phyloP scores from a whole-genome alignment of 2,797 vertebrate genomes.

The Platyrinchus mystaceus region DNA sequence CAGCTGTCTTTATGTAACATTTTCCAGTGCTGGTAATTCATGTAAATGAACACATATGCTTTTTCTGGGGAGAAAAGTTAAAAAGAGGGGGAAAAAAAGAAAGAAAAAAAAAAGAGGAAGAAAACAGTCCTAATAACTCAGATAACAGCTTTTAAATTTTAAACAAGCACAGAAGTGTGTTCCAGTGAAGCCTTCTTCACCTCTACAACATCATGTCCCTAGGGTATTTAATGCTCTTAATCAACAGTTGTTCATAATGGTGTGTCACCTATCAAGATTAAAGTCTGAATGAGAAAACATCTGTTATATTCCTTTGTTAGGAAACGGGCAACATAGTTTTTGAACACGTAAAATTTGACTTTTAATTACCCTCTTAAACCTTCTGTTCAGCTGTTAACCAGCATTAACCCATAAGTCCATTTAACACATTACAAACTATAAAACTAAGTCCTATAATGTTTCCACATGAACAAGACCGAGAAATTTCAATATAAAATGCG shows the following conservation, averaged over 20 bases:
- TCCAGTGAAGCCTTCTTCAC: conserved; percentile 36
- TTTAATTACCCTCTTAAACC: conserved; percentile 39
- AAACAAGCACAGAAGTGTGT: neutral
- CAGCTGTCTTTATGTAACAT: neutral
- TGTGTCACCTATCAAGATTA: conserved; percentile 51
- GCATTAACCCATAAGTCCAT: conserved; percentile 2
- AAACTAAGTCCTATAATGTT: neutral
- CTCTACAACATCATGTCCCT: neutral
- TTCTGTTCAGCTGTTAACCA: conserved; percentile 24
- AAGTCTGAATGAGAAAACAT: conserved; percentile 58
- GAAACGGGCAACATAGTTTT: conserved; percentile 30
- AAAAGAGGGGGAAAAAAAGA: neutral
- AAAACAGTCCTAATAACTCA: neutral
- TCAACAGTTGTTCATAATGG: conserved; percentile 59
- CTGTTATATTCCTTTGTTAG: conserved; percentile 36
- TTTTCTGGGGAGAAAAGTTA: neutral
- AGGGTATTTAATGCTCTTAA: conserved; percentile 34
- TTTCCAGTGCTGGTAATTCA: neutral
- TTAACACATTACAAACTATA: neutral
- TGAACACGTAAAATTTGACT: conserved; percentile 41
- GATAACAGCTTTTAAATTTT: conserved; percentile 23
- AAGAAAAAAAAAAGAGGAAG: neutral
- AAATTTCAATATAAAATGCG: neutral
- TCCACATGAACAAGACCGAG: neutral
- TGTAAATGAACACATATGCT: neutral